Percentiles rank a stretch among this genome's conserved stretches.
Conservation (phyloP, 2,888 invertebrate genomes). For the Tanypteryx hageni region DNA sequence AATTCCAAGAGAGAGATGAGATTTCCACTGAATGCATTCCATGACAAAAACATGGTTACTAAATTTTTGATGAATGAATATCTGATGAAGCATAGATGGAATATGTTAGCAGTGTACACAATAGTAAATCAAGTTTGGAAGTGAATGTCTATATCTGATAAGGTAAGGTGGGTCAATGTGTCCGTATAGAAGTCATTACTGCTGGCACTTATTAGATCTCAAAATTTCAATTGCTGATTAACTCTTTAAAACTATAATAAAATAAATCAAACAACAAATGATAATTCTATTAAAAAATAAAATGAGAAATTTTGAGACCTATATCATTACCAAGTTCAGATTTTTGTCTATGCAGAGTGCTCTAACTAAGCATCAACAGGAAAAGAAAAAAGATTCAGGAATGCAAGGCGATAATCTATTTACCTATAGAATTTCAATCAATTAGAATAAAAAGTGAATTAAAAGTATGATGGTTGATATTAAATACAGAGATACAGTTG, state of each 20-base stretch:
- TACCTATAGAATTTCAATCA: conserved; percentile 35
- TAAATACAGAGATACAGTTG: conserved; percentile 23
- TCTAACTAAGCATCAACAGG: conserved; percentile 52
- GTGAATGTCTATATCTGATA: conserved; percentile 62
- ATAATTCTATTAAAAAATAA: background rate
- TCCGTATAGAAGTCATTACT: conserved; percentile 61
- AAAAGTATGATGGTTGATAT: conserved; percentile 42
- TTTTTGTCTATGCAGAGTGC: conserved; percentile 61
- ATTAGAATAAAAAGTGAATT: conserved; percentile 26
- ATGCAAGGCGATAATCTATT: conserved; percentile 35
- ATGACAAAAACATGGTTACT: conserved; percentile 61
- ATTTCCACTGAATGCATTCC: conserved; percentile 63
- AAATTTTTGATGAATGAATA: conserved; percentile 55
- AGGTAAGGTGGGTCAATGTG: conserved; percentile 63
- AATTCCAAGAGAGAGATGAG: conserved; percentile 36
- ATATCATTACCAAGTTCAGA: conserved; percentile 53
- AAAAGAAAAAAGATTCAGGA: conserved; percentile 50
- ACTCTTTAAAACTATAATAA: background rate
- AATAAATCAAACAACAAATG: background rate
- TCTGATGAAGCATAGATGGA: conserved; percentile 56
- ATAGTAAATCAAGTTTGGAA: conserved; percentile 56
- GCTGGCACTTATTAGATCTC: conserved; percentile 57
- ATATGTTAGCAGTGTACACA: conserved; percentile 60
- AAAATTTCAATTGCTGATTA: conserved; percentile 28
- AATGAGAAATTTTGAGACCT: conserved; percentile 46